These are phyloP conservation scores for Morelia viridis DNA, from an alignment of 2,797 vertebrate genomes.

Conservation along the genomic window DNA sequence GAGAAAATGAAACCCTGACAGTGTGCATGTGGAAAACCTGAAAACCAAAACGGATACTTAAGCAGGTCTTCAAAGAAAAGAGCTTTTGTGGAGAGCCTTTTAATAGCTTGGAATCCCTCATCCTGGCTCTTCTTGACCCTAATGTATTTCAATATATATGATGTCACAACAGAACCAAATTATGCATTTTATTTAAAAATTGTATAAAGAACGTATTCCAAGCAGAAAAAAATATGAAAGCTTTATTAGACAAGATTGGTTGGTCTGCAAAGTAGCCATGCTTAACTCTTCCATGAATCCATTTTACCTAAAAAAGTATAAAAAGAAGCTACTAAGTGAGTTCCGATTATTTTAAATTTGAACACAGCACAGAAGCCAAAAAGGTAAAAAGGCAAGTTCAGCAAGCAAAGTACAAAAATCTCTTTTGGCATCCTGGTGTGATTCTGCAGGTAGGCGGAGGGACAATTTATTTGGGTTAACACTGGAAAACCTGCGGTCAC, in stretches of 20 bases:
- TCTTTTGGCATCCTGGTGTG: constrained; percentile 37
- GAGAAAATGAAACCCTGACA: not conserved
- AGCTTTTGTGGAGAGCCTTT: not conserved
- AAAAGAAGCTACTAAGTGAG: constrained; percentile 42
- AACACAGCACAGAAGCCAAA: constrained; percentile 40
- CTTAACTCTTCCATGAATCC: constrained; percentile 43
- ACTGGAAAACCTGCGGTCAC: constrained; percentile 41
- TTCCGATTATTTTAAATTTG: constrained; percentile 42
- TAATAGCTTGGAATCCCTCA: not conserved
- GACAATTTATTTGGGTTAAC: constrained; percentile 30
- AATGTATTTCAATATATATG: not conserved
- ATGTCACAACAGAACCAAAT: not conserved
- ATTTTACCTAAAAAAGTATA: constrained; percentile 41
- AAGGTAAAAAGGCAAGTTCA: constrained; percentile 22
- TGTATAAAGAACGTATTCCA: not conserved
- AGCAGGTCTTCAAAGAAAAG: not conserved
- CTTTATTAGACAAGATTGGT: not conserved
- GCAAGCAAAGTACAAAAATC: constrained; percentile 26
- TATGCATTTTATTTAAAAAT: not conserved
- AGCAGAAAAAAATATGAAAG: not conserved
- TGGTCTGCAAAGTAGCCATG: not conserved
- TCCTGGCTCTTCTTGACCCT: not conserved
- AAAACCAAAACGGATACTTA: not conserved
- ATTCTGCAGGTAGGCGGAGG: constrained; percentile 35
- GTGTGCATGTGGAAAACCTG: not conserved